These are phyloP conservation scores for Drosophila ezoana DNA, from an alignment of 2,888 invertebrate species.

Conservation along the genomic window DNA sequence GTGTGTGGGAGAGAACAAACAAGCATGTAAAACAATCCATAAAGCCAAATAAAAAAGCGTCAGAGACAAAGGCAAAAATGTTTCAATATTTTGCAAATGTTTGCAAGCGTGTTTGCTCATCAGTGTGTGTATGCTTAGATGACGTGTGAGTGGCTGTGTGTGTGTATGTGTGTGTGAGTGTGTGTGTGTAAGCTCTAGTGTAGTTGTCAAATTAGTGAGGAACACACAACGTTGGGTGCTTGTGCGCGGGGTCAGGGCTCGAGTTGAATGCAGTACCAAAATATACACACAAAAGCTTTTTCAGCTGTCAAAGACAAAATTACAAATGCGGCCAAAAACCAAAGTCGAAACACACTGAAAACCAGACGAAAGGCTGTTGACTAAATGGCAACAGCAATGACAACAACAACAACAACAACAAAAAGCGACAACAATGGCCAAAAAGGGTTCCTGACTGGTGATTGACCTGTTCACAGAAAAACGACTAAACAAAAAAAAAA, in stretches of 20 bases:
- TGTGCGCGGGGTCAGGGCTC: slow-evolving; percentile 3
- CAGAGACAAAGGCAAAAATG: slow-evolving; percentile 48
- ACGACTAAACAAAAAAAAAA: neutral
- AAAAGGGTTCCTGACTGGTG: slow-evolving; percentile 58
- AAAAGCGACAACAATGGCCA: slow-evolving; percentile 26
- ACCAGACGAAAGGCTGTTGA: slow-evolving; percentile 51
- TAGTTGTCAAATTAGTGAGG: slow-evolving; percentile 52
- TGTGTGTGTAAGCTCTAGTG: slow-evolving; percentile 23
- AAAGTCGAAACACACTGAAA: slow-evolving; percentile 40
- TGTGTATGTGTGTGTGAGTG: slow-evolving; percentile 14
- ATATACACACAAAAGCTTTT: slow-evolving; percentile 52
- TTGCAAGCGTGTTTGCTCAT: slow-evolving; percentile 35
- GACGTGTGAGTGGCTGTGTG: slow-evolving; percentile 1
- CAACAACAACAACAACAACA: slow-evolving; percentile 28
- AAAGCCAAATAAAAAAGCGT: slow-evolving; percentile 51
- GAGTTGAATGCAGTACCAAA: slow-evolving; percentile 60
- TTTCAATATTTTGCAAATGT: slow-evolving; percentile 62
- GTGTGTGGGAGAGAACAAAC: slow-evolving; percentile 46
- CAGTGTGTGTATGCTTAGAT: slow-evolving; percentile 4
- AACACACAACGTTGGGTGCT: slow-evolving; percentile 45
- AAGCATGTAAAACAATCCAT: slow-evolving; percentile 67
- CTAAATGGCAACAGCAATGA: slow-evolving; percentile 28
- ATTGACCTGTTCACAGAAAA: slow-evolving; percentile 58
- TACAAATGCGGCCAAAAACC: slow-evolving; percentile 49
- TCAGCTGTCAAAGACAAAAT: slow-evolving; percentile 69